phyloP scores from a whole-genome alignment of 2,888 invertebrate genomes.

The Timema podura region DNA sequence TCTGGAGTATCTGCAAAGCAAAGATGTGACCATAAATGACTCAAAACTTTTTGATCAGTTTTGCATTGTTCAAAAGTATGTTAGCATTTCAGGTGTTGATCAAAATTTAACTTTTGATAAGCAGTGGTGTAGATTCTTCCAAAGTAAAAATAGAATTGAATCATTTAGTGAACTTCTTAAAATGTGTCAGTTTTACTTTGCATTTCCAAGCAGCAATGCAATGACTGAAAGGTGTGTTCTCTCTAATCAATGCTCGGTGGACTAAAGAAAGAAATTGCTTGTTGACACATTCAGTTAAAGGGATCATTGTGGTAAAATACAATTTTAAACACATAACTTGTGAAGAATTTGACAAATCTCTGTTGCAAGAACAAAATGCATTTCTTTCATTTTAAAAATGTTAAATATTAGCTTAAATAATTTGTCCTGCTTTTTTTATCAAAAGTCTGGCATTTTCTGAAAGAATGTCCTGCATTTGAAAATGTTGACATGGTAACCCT shows the following conservation, averaged over 20 bases:
- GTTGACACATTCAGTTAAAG: background rate
- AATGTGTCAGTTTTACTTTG: background rate
- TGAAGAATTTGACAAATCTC: no score
- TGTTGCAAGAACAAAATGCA: background rate
- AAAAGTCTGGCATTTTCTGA: no score
- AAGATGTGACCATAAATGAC: no score
- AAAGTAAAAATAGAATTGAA: background rate
- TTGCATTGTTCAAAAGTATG: background rate
- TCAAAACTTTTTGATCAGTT: background rate
- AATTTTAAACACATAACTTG: no score
- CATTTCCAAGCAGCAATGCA: slow-evolving; percentile 1
- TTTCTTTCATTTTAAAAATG: background rate
- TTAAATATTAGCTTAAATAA: background rate
- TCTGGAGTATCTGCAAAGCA: no score
- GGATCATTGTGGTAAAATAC: background rate
- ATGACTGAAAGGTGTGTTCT: background rate
- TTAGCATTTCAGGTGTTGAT: background rate
- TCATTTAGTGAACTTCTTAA: background rate
- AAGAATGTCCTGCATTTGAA: no score
- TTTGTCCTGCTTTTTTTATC: no score
- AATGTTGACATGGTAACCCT: no score
- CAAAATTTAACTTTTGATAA: background rate
- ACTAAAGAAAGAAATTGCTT: no score
- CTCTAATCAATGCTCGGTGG: background rate
- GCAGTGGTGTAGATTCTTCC: background rate